phyloP scores from a whole-genome alignment of 2,113 vertebrate species.

The Hiodon tergisus region DNA sequence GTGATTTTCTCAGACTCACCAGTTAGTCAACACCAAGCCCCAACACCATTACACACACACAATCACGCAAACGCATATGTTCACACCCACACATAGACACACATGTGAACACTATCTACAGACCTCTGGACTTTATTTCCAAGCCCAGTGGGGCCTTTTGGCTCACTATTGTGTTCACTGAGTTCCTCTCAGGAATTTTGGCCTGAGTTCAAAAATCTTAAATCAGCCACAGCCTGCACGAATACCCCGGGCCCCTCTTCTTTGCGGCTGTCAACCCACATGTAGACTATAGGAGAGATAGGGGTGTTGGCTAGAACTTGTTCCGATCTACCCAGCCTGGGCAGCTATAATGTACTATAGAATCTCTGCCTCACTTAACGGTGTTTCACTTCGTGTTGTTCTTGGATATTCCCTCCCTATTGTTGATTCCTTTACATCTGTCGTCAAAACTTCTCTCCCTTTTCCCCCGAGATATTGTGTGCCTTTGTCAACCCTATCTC shows the following conservation, averaged over 20 bases:
- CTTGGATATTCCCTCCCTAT: background rate
- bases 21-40: slow-evolving; percentile 17
- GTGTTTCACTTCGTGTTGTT: too few species aligned
- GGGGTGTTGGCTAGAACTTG: background rate
- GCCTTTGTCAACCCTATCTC: slow-evolving; percentile 3
- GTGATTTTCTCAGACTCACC: slow-evolving; percentile 26
- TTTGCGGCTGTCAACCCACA: slow-evolving; percentile 49
- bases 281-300: slow-evolving; percentile 33
- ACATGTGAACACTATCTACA: slow-evolving; percentile 14
- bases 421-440: background rate
- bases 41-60: background rate
- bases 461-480: background rate
- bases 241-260: slow-evolving; percentile 45
- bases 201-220: slow-evolving; percentile 60
- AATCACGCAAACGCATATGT: slow-evolving; percentile 14
- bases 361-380: too few species aligned
- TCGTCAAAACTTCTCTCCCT: slow-evolving; percentile 3
- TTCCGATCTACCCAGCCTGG: background rate
- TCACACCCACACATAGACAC: slow-evolving; percentile 20
- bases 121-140: slow-evolving; percentile 30
- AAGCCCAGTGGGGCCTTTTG: slow-evolving; percentile 33
- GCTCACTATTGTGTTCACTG: slow-evolving; percentile 33
- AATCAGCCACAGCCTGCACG: slow-evolving; percentile 55
- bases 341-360: too few species aligned
- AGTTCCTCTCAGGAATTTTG: slow-evolving; percentile 66